Percentiles rank a stretch among this genome's conserved stretches.
phyloP scores from a whole-genome alignment of 1,140 invertebrate genomes.

The Temnothorax curvispinosus region DNA sequence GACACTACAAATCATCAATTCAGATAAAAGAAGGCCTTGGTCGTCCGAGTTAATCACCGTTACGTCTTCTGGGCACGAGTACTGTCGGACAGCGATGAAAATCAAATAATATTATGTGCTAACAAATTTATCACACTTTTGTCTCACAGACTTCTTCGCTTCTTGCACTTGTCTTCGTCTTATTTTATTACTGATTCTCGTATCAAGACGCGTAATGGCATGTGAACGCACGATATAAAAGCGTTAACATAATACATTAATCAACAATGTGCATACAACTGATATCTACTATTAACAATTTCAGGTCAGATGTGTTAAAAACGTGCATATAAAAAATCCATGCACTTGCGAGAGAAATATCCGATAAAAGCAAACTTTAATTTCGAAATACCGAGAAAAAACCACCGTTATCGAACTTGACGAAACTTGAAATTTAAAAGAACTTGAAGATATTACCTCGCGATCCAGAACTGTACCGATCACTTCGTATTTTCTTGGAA shows the following conservation, averaged over 20 bases:
- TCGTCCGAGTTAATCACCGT: constrained; percentile 62
- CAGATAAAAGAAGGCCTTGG: constrained; percentile 62
- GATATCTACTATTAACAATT: not conserved
- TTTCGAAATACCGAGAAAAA: not conserved
- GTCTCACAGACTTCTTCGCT: not conserved
- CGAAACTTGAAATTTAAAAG: not conserved
- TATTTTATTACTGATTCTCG: not conserved
- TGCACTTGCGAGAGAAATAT: not conserved
- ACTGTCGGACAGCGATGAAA: constrained; percentile 47
- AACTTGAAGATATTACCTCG: constrained; percentile 61
- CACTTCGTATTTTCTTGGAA: constrained; percentile 72
- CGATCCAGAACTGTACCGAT: constrained; percentile 70
- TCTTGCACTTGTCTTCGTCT: not conserved
- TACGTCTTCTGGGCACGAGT: constrained; percentile 65
- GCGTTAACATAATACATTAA: not conserved
- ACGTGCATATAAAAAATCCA: not conserved
- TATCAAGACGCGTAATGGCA: not conserved
- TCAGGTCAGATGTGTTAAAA: not conserved
- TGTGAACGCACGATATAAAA: not conserved
- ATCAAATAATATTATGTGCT: not conserved
- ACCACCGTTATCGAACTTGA: constrained; percentile 52
- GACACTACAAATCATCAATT: constrained; percentile 77
- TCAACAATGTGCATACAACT: not conserved
- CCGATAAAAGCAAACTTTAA: not conserved
- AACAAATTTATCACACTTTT: not conserved